Evolutionary conservation across 2,888 invertebrate species (phyloP).

Genomic region (Calameuta filiformis): DNA sequence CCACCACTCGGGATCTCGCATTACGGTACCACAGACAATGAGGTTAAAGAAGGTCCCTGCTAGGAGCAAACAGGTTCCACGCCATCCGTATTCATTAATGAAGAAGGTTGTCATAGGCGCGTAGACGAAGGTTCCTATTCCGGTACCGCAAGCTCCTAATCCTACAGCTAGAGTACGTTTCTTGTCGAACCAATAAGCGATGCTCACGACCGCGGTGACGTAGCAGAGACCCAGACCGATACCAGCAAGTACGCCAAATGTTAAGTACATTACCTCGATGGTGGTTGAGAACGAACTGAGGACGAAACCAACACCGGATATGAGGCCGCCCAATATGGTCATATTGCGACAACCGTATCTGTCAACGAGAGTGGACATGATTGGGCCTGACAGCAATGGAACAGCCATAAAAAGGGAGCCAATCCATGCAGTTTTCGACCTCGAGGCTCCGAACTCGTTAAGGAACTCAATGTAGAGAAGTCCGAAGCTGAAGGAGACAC

Average conservation of each 20-base stretch:
- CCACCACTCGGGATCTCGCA: conserved; percentile 91
- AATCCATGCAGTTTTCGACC: conserved; percentile 89
- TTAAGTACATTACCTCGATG: conserved; percentile 83
- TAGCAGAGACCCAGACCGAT: conserved; percentile 86
- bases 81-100: conserved; percentile 85
- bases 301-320: conserved; percentile 81
- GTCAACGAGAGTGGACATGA: conserved; percentile 87
- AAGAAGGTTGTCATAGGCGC: conserved; percentile 86
- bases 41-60: conserved; percentile 87
- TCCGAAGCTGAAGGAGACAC: conserved; percentile 93
- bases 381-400: conserved; percentile 85
- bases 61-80: conserved; percentile 83
- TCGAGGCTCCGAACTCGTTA: conserved; percentile 82
- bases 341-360: conserved; percentile 85
- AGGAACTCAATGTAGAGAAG: conserved; percentile 86
- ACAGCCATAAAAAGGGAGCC: conserved; percentile 91
- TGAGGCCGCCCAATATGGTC: conserved; percentile 79
- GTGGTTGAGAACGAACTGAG: conserved; percentile 78
- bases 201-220: conserved; percentile 90
- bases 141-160: conserved; percentile 88
- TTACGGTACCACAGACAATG: conserved; percentile 86
- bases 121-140: conserved; percentile 89
- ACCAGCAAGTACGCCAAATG: conserved; percentile 87
- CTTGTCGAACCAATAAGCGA: conserved; percentile 94
- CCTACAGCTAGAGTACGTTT: conserved; percentile 88